Conservation (phyloP, 2,797 vertebrate species). For the Hippopotamyrus pictus region DNA sequence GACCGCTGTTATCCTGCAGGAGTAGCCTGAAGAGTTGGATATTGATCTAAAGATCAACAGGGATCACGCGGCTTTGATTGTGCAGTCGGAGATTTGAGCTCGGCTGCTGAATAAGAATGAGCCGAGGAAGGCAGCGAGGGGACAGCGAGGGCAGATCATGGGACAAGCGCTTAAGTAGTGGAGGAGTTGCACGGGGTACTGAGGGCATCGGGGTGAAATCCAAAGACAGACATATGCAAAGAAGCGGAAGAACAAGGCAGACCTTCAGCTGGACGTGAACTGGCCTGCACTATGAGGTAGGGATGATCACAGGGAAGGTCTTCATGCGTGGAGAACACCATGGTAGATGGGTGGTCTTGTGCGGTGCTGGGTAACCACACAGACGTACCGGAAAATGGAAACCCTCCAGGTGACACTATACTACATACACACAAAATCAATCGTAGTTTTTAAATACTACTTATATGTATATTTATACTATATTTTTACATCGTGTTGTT, state of each 20-base stretch:
- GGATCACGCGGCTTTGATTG: not conserved
- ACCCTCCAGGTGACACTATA: not conserved
- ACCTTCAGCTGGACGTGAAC: not conserved
- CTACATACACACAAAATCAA: not conserved
- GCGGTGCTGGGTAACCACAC: not conserved
- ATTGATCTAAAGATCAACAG: slow-evolving; percentile 4
- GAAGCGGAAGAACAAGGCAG: not conserved
- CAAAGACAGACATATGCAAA: not conserved
- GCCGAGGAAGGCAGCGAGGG: not conserved
- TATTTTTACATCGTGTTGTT: not conserved
- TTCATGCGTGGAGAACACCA: not conserved
- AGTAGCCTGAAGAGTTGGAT: not conserved
- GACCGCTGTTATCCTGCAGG: not conserved
- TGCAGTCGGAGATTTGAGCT: not conserved
- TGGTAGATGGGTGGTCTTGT: not conserved
- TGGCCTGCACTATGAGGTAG: not conserved
- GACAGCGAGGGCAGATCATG: not conserved
- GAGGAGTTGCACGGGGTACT: not conserved
- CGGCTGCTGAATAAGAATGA: not conserved
- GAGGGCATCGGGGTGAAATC: not conserved
- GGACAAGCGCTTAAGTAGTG: not conserved
- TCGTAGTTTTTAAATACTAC: not conserved
- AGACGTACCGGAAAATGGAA: not conserved
- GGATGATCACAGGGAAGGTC: not conserved
- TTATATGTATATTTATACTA: not conserved